Base-by-base conservation (phyloP, 1,140 invertebrate genomes). In the Triops cancriformis region DNA sequence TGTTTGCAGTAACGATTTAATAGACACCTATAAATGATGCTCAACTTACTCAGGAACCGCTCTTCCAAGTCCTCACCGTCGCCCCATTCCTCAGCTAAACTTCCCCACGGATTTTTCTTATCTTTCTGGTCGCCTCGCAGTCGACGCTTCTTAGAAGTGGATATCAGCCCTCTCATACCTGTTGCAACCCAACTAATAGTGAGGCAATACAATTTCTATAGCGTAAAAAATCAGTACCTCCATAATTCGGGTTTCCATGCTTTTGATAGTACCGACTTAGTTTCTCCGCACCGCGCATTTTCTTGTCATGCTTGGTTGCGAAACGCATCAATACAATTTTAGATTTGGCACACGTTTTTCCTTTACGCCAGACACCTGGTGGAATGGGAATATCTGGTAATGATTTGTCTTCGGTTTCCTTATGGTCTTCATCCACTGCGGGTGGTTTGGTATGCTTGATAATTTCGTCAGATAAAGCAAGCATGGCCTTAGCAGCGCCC, bases 341-440 rank as follows among this genome's bases (percentile, higher is more conserved):
- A 11, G 89, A 87, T 83, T 91, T 90, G 12, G 85, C 83, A 84
- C 85, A 85, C 78, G 87, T 81, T 2, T 87, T 81, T 11, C 91
- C 92, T 83, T 92, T 88, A 79, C 92, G 85, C 93, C 92, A 94
- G 82, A 89, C 87, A 64, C 93, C 91, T 43, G 90, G 90, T 26
- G 91, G 86, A 79, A 86, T 85, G 37, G 84, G 82, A 31, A 90
- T 87, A 77, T 87, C 76, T 82, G 80, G 28, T 37, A 76, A 23
- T 79, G 72, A 37, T 37, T 64, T 45, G 42, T 75, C 37, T n/a
- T 73, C 28, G 12, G 75, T 73, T 73, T 41, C 72, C 72, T 45
- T 75, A 31, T 80, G 76, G 51, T 82, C 78, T 79, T 81, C 80
- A 45, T 80, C 75, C 80, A 80, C n/a, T 26, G 23, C 28, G 6